Evolutionary conservation across 2,888 invertebrate genomes (phyloP), one percentile per base, ranked within the genome.

Genomic region (Morinoia aosen): DNA sequence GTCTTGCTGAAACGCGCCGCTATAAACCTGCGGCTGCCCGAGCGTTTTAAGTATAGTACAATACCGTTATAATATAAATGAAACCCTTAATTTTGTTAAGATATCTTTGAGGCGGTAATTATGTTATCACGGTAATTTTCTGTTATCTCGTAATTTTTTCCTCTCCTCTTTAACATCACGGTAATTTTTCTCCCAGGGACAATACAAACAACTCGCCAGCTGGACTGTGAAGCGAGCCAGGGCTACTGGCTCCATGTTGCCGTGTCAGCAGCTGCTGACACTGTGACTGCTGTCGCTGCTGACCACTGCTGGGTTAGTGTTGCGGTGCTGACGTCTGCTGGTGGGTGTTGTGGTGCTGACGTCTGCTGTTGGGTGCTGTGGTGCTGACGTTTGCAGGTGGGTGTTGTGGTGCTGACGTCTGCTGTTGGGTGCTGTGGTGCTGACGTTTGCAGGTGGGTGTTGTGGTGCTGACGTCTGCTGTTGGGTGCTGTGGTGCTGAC

Each of bases 241-340:
- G 98, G 98, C 97, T 99, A 99, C 97, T 99, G 99, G 99, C 97
- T 99, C 96, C 99, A 99, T 12, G 98, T 99, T 95, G 98, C 98
- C 97, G 99, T 99, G 10, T 98, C 99, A 5, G 97, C 99, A 99
- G 97, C 98, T 98, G 97, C 99, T 98, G 0, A 98, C 98, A 48
- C 98, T 99, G 61, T 99, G 99, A 3, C 98, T 98, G 48, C 95
- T 95, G 76, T 76, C 39, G 93, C 56, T 33, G 93, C 93, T 57
- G 93, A 93, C 93, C 95, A 95, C 64, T 96, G 96, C 58, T 95
- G 95, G 64, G 96, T 96, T 58, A 96, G 96, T 96, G 61, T 48
- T 25, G 57, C 12, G 76, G 33, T 16, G 76, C 76, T 76, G 76
- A 76, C 61, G 25, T 14, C 12, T 8, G 76, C 76, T 76, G 61